Percentiles rank a stretch among this genome's conserved stretches.
Evolutionary conservation across 1,140 invertebrate genomes (phyloP).

Genomic region (Penaeus indicus): DNA sequence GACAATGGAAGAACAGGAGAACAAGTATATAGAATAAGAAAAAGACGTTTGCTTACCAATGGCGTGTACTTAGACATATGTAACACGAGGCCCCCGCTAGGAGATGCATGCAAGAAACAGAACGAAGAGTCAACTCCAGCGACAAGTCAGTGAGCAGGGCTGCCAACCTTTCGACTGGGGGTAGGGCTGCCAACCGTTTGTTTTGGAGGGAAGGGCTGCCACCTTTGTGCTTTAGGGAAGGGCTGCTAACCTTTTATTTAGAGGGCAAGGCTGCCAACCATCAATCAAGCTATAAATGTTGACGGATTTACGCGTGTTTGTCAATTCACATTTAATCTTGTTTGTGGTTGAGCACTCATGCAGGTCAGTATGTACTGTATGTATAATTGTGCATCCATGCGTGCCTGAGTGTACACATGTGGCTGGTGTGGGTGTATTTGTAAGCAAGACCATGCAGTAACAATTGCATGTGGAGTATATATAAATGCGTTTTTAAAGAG

Average conservation of each 20-base stretch:
- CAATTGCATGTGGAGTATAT: not conserved
- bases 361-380: too few relatives aligned
- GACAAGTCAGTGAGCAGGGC: not conserved
- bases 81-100: constrained; percentile 51
- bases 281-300: too few relatives aligned
- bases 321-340: too few relatives aligned
- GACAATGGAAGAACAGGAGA: too few relatives aligned
- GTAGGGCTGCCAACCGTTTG: too few relatives aligned
- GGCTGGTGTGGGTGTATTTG: not conserved
- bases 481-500: not conserved
- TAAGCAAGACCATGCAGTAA: too few relatives aligned
- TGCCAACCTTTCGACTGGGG: constrained; percentile 2
- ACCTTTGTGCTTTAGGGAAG: too few relatives aligned
- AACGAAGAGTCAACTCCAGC: constrained; percentile 38
- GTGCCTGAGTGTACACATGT: not conserved
- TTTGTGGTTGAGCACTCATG: too few relatives aligned
- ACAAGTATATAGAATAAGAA: not conserved
- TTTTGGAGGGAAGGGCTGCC: too few relatives aligned
- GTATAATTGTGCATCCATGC: not conserved
- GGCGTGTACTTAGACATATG: constrained; percentile 61
- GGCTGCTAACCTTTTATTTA: too few relatives aligned
- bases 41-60: constrained; percentile 57
- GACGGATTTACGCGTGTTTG: too few relatives aligned
- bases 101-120: constrained; percentile 54
- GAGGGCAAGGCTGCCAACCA: too few relatives aligned